Evolutionary conservation across 1,140 invertebrate genomes (phyloP), one percentile per base, ranked within the genome.

Genomic region (Pogonognathellus flavescens): DNA sequence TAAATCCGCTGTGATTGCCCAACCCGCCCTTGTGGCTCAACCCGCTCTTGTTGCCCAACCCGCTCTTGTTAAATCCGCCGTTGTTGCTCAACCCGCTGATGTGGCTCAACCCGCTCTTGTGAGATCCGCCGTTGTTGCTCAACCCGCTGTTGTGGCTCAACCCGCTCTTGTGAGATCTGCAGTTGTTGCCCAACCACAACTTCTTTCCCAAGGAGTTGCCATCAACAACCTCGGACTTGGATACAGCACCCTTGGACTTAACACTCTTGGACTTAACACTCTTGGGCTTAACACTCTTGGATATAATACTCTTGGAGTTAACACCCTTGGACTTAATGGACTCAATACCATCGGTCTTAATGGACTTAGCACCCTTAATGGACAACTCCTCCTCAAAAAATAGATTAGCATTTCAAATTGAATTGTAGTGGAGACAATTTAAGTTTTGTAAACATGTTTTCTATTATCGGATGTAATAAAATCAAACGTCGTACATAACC

Each of bases 91-190:
- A 82, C 72, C 72, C 16, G 20, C n/a, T 41, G 13, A 31, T 14
- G 85, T 80, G 59, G 80, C 62, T 20, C 83, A 86, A 60, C 57
- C 86, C 53, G 70, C 22, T 41, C 52, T 57, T 52, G n/a, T n/a
- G n/a, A n/a, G n/a, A n/a, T n/a, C n/a, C n/a, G n/a, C n/a, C n/a
- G 53, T 53, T 55, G 31, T 25, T 53, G 80, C 50, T 57, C 84
- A 82, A 82, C 72, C 72, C 16, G 20, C n/a, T 41, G 13, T n/a
- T 14, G 85, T 80, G 59, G 80, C 62, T 20, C 83, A 86, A 60
- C 57, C 86, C 53, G 70, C 22, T 41, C 52, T 57, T 52, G n/a
- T n/a, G n/a, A n/a, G n/a, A n/a, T n/a, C n/a, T n/a, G n/a, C n/a
- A n/a, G 53, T 53, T 55, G 31, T 25, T 53, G 80, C 50, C n/a